Base-by-base conservation (phyloP, 2,888 invertebrate species). In the Meteorus cinctellus region DNA sequence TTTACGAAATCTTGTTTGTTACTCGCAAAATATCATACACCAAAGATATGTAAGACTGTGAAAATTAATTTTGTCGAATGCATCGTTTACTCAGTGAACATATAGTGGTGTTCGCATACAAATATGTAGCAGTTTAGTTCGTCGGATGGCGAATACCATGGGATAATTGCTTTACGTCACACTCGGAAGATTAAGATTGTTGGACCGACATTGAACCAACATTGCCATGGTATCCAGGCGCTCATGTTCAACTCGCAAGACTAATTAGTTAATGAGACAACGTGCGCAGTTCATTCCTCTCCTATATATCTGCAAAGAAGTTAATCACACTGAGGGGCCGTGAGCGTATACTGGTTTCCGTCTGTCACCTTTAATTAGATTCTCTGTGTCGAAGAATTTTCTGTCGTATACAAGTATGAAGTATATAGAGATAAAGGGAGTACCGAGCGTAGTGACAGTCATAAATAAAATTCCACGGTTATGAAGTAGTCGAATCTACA, bases 251-350 rank as follows among this genome's bases (percentile, higher is more conserved):
- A n/a, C 73, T 72, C 63, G n/a, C 67, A 69, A 75, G 77, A 76
- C 75, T 81, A 81, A 81, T 81, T 80, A 80, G 77, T 81, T 80
- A 78, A 81, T 80, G 79, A 78, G 77, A 74, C 72, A 70, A 74
- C 75, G 77, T 60, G 62, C 48, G 59, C 31, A 45, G 36, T 19
- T 65, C 48, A 51, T 29, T 31, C 36, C 24, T 62, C 45, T 14
- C 31, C 66, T 71, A 31, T 59, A 45, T 45, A 67, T 41, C 66
- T 60, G 65, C 70, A 78, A 77, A 78, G 77, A 70, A 71, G 78
- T 76, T 76, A 81, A 80, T 80, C 78, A 79, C 70, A 63, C 72
- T 72, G 69, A 60, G 60, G 48, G 68, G 60, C 24, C 51, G 60
- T 45, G 36, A 68, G 59, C 36, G 63, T 41, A 62, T 45, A 41